These are phyloP conservation scores for Neelides folsomi DNA, from an alignment of 2,888 invertebrate genomes.

Conservation along the genomic window DNA sequence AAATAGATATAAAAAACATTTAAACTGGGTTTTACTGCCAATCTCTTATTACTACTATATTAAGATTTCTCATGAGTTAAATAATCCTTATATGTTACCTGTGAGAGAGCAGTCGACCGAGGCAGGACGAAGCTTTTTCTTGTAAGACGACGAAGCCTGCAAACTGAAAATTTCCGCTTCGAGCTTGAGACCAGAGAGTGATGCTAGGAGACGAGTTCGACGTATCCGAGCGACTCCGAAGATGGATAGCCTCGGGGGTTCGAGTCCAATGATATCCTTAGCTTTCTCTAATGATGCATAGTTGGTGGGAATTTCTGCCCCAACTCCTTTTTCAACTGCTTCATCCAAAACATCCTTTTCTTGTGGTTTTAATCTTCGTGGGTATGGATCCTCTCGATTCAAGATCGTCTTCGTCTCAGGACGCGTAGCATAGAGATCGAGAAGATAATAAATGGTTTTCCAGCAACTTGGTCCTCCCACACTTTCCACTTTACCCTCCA, in stretches of 20 bases:
- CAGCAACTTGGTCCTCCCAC: constrained; percentile 60
- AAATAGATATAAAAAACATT: too few species aligned
- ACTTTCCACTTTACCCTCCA: constrained; percentile 7
- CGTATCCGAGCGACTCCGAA: constrained; percentile 80
- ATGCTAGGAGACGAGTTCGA: constrained; percentile 70
- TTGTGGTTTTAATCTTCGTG: constrained; percentile 7
- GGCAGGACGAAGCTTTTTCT: constrained; percentile 63
- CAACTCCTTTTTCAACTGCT: constrained; percentile 23
- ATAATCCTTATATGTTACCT: too few species aligned
- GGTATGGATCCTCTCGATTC: constrained; percentile 38
- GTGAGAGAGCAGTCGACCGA: constrained; percentile 65
- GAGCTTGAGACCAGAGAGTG: constrained; percentile 80
- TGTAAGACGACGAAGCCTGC: constrained; percentile 78
- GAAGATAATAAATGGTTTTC: constrained; percentile 81
- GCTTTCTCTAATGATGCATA: constrained; percentile 30
- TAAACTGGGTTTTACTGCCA: too few species aligned
- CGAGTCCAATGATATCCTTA: constrained; percentile 15
- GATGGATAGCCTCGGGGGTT: constrained; percentile 41
- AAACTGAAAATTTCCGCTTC: constrained; percentile 87
- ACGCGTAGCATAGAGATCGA: constrained; percentile 86
- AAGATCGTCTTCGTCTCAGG: constrained; percentile 87
- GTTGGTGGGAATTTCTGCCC: constrained; percentile 8
- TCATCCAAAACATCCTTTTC: constrained; percentile 27
- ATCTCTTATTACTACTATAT: too few species aligned
- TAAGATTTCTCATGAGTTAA: too few species aligned